These are phyloP conservation scores for Sminthurides aquaticus DNA, from an alignment of 2,888 invertebrate species.

Conservation along the genomic window DNA sequence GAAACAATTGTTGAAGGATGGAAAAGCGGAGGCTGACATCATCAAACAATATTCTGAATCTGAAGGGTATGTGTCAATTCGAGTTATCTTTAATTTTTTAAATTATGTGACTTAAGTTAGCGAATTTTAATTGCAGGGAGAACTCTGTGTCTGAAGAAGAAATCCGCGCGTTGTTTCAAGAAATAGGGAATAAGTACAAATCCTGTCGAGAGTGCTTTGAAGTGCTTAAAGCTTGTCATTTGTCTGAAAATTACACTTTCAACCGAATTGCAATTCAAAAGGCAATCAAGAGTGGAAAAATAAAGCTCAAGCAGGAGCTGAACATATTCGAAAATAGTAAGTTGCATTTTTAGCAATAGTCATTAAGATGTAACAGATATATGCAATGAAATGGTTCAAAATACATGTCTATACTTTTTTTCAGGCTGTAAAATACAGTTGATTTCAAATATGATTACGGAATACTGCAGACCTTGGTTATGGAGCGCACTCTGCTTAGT, in stretches of 20 bases:
- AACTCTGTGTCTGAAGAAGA: background rate
- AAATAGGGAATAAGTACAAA: constrained; percentile 17
- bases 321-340: constrained; percentile 12
- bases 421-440: constrained; percentile 11
- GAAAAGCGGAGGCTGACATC: constrained; percentile 12
- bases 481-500: constrained; percentile 21
- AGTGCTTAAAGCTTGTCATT: background rate
- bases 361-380: too few relatives aligned
- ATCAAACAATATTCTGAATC: background rate
- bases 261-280: constrained; percentile 19
- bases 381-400: too few relatives aligned
- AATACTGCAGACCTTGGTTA: constrained; percentile 15
- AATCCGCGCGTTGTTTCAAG: constrained; percentile 8
- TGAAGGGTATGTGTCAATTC: background rate
- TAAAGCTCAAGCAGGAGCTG: background rate
- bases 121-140: background rate
- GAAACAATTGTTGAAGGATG: constrained; percentile 11
- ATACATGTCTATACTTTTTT: background rate
- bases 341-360: background rate
- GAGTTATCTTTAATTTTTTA: background rate
- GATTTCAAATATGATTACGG: constrained; percentile 11
- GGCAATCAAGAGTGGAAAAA: constrained; percentile 9
- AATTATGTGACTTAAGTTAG: too few relatives aligned
- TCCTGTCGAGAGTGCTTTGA: constrained; percentile 16
- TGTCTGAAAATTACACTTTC: constrained; percentile 16